Conservation (phyloP, 2,113 vertebrate genomes). For the Lamprotornis superbus region DNA sequence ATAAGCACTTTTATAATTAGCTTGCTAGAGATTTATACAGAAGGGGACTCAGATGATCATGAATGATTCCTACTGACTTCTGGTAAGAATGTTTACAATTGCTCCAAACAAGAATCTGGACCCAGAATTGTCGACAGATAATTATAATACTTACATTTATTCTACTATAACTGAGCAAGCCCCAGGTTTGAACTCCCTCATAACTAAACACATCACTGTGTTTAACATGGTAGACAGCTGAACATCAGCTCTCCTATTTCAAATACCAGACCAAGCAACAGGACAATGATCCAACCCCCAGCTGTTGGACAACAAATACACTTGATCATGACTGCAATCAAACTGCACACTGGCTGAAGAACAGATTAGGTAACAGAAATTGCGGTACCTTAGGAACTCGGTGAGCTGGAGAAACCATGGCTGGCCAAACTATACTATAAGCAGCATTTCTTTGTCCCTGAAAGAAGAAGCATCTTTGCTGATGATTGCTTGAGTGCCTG, state of each 20-base stretch:
- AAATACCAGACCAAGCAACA: slow-evolving; percentile 53
- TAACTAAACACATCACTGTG: background rate
- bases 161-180: background rate
- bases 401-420: slow-evolving; percentile 76
- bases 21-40: slow-evolving; percentile 13
- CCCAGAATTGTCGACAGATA: background rate
- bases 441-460: slow-evolving; percentile 71
- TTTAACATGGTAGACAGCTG: slow-evolving; percentile 8
- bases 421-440: slow-evolving; percentile 76
- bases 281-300: slow-evolving; percentile 35
- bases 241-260: slow-evolving; percentile 40
- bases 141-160: background rate
- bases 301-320: slow-evolving; percentile 43
- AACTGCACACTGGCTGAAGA: slow-evolving; percentile 54
- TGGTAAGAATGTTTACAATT: background rate
- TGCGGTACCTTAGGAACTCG: slow-evolving; percentile 79
- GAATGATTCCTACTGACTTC: background rate
- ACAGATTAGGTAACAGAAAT: slow-evolving; percentile 56
- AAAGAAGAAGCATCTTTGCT: slow-evolving; percentile 76
- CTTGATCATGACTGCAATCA: slow-evolving; percentile 10
- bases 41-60: background rate
- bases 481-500: slow-evolving; percentile 71
- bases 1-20: background rate
- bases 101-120: background rate
- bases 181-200: slow-evolving; percentile 15